phyloP scores from a whole-genome alignment of 2,888 invertebrate genomes.

The Dione juno region DNA sequence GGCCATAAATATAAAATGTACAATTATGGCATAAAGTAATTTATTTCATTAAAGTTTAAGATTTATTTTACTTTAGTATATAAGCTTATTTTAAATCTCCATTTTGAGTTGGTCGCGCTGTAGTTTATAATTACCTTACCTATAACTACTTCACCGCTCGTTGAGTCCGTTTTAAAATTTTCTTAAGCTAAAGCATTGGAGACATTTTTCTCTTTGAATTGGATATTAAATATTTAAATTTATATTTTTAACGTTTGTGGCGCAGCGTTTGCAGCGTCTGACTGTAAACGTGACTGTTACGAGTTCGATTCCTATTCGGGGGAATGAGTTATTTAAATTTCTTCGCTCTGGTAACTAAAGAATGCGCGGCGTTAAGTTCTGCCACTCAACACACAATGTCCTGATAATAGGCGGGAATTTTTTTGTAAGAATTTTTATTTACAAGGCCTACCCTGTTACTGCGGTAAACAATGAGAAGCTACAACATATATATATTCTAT shows the following conservation, averaged over 20 bases:
- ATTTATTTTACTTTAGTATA: background rate
- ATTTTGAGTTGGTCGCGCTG: conserved; percentile 12
- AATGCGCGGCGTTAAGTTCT: background rate
- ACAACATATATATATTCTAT: too few species aligned
- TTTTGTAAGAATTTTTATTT: too few species aligned
- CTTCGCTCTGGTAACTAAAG: background rate
- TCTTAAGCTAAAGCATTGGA: conserved; percentile 15
- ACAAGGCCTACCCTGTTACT: too few species aligned
- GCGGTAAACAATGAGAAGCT: too few species aligned
- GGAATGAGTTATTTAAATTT: background rate
- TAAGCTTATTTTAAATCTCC: conserved; percentile 7
- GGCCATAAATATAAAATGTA: too few species aligned
- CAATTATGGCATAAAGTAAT: too few species aligned
- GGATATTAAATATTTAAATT: background rate
- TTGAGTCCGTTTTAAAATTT: conserved; percentile 8
- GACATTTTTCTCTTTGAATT: conserved; percentile 4
- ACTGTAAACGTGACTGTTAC: background rate
- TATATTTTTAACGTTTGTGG: background rate
- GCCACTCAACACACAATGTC: background rate
- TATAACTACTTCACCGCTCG: conserved; percentile 14
- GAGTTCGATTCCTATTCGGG: background rate
- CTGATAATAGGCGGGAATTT: too few species aligned
- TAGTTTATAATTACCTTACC: conserved; percentile 19
- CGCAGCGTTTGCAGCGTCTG: too few species aligned
- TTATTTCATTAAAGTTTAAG: background rate